These are phyloP conservation scores for Allophyes oxyacanthae DNA, from an alignment of 2,888 invertebrate genomes.

Conservation along the genomic window DNA sequence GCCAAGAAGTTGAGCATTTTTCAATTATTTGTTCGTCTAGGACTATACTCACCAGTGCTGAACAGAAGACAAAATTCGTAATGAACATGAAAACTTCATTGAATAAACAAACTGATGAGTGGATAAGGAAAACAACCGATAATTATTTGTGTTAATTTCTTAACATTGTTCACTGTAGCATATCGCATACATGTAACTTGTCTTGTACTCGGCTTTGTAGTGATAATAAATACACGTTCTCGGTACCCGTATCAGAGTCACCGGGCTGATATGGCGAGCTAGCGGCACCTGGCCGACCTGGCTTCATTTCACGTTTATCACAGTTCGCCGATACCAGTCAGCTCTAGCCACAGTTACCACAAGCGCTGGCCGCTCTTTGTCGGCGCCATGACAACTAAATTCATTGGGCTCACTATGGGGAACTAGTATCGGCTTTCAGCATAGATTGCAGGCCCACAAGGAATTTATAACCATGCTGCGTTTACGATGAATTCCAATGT, in stretches of 20 bases:
- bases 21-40: too few species aligned
- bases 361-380: slow-evolving; percentile 64
- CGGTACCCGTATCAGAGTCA: slow-evolving; percentile 32
- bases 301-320: slow-evolving; percentile 48
- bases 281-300: slow-evolving; percentile 30
- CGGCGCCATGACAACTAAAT: slow-evolving; percentile 70
- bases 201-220: slow-evolving; percentile 14
- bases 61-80: too few species aligned
- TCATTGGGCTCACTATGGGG: slow-evolving; percentile 60
- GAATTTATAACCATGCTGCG: slow-evolving; percentile 60
- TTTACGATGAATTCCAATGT: slow-evolving; percentile 40
- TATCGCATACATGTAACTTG: slow-evolving; percentile 19
- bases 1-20: too few species aligned
- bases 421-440: slow-evolving; percentile 50
- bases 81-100: too few species aligned
- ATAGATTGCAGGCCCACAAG: slow-evolving; percentile 51
- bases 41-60: too few species aligned
- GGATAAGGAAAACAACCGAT: background rate
- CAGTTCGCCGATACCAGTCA: slow-evolving; percentile 26
- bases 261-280: slow-evolving; percentile 33
- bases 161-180: background rate
- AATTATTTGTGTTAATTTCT: background rate
- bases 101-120: background rate
- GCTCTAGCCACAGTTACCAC: slow-evolving; percentile 47
- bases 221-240: slow-evolving; percentile 39